Percentiles rank a stretch among this genome's conserved stretches.
phyloP scores from a whole-genome alignment of 1,140 invertebrate genomes.

The Neotoxoptera formosana region DNA sequence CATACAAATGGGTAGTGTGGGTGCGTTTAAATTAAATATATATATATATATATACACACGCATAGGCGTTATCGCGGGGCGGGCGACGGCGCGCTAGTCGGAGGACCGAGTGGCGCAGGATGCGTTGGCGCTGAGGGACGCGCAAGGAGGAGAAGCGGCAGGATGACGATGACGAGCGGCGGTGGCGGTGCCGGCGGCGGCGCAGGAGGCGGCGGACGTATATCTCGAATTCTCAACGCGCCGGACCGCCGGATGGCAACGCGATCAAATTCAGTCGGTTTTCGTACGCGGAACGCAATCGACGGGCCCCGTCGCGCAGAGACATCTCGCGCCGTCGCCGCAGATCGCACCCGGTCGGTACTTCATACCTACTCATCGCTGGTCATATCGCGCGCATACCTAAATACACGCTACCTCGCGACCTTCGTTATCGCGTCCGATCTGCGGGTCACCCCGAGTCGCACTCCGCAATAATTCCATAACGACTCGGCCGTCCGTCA shows the following conservation, averaged over 20 bases:
- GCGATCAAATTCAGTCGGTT: slow-evolving; percentile 48
- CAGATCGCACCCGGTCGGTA: neutral
- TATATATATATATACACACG: neutral
- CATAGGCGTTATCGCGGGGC: neutral
- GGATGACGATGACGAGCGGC: neutral
- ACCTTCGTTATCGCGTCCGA: neutral
- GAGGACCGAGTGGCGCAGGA: neutral
- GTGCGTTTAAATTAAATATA: neutral
- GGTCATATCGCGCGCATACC: neutral
- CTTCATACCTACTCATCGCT: neutral
- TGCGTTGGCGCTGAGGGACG: neutral
- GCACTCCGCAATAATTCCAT: no score
- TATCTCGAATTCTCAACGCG: slow-evolving; percentile 15
- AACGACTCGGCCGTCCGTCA: no score
- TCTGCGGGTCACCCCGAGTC: neutral
- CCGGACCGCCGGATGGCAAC: slow-evolving; percentile 40
- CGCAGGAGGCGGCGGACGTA: neutral
- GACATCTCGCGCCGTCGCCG: neutral
- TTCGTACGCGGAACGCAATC: slow-evolving; percentile 47
- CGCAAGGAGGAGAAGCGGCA: neutral
- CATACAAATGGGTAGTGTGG: neutral
- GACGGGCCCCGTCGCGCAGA: neutral
- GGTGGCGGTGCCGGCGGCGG: neutral
- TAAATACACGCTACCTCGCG: neutral
- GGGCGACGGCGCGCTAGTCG: neutral